Evolutionary conservation across 2,113 vertebrate species (phyloP), one percentile per base, ranked within the genome.

Genomic region (Nansenia antarctica): DNA sequence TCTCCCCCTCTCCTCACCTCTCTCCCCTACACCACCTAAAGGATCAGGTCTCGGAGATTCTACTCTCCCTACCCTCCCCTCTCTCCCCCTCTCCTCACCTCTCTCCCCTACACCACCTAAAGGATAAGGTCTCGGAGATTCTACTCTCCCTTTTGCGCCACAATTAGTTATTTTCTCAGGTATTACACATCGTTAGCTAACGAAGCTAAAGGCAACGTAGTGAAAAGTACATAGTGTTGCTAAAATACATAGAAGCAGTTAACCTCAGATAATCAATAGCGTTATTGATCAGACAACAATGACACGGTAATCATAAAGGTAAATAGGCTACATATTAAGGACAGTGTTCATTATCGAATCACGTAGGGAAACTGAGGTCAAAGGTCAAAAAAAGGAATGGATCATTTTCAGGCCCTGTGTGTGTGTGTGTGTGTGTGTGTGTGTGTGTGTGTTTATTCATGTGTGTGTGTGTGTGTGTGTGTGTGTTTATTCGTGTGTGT

Each of bases 381-480:
- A 47, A 22, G 52, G 11, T 34, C 30, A 20, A 18, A 9, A 35
- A 3, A 31, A 34, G 15, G 3, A 34, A 60, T 34, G 30, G 29
- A 18, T 30, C 29, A 8, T 58, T 27, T 26, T 9, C 6, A 53
- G 49, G 49, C 49, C 22, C 20, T 54, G 20, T 15, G 9, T 54
- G 20, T 75, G 24, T n/a, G 4, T 67, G 45, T 69, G 2, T 70
- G 22, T 11, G 4, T 68, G 69, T 27, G 2, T n/a, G 14, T 49
- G 18, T 62, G 12, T 42, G 9, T 15, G 22, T 62, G 34, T 24
- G 35, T 53, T 2, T 52, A 6, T 52, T 2, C n/a, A 9, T 53
- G 1, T 66, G 20, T 54, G 20, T 27, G 15, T 66, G 15, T 54
- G 30, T 35, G n/a, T 26, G 9, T 7, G 20, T 66, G 30, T 52